Evolutionary conservation across 2,797 vertebrate species (phyloP).

Genomic region (Toxotes lorentzi): DNA sequence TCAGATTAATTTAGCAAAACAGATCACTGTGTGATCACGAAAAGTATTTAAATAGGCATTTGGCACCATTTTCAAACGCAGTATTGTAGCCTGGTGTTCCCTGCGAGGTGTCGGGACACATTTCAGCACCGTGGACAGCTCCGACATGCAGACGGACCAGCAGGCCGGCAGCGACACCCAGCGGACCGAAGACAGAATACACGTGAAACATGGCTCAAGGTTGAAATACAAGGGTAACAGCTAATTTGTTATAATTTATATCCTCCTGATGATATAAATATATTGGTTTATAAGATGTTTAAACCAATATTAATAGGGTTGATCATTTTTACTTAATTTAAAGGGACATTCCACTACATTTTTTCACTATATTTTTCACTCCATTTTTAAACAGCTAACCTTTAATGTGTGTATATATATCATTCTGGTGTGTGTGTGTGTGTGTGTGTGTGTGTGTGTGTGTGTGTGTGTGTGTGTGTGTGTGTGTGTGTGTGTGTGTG

Average conservation of each 20-base stretch:
- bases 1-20: background rate
- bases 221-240: background rate
- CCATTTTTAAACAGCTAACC: too few species aligned
- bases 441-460: too few species aligned
- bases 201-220: background rate
- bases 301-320: background rate
- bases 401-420: too few species aligned
- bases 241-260: background rate
- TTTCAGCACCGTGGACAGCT: conserved; percentile 68
- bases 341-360: background rate
- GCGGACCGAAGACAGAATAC: conserved; percentile 28
- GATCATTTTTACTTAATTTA: background rate
- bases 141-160: background rate
- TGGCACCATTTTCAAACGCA: background rate
- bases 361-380: too few species aligned
- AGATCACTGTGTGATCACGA: background rate
- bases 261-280: background rate
- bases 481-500: too few species aligned
- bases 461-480: too few species aligned
- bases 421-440: too few species aligned
- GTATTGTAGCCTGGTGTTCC: background rate
- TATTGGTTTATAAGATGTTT: background rate
- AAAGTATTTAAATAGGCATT: background rate
- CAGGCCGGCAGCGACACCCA: conserved; percentile 58
- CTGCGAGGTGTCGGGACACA: too few species aligned